phyloP scores from a whole-genome alignment of 2,797 vertebrate species.

The Champsocephalus gunnari region DNA sequence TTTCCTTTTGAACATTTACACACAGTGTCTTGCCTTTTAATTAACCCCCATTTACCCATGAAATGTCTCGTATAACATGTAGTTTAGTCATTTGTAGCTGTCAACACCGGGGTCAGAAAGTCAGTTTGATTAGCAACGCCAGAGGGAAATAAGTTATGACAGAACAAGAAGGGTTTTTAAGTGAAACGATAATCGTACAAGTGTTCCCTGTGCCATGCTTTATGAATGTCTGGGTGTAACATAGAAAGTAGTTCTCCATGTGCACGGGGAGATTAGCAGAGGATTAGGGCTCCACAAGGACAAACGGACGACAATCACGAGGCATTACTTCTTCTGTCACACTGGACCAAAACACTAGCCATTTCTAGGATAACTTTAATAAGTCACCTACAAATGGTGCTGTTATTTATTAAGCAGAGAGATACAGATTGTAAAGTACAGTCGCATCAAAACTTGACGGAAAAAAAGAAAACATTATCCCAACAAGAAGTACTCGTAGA shows the following conservation, averaged over 20 bases:
- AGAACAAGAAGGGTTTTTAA: not conserved
- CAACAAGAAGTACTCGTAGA: too few relatives aligned
- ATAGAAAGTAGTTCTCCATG: slow-evolving; percentile 69
- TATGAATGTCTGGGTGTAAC: slow-evolving; percentile 57
- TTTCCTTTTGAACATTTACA: not conserved
- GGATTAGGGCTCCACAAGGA: slow-evolving; percentile 81
- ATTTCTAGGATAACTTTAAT: not conserved
- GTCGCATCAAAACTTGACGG: too few relatives aligned
- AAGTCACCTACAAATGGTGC: not conserved
- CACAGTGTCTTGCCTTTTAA: accelerated
- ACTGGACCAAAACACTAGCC: not conserved
- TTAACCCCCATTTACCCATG: accelerated
- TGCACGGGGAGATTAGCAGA: slow-evolving; percentile 74
- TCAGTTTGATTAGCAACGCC: not conserved
- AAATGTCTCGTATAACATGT: not conserved
- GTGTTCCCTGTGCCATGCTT: not conserved
- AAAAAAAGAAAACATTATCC: too few relatives aligned
- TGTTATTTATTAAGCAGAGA: not conserved
- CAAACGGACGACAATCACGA: slow-evolving; percentile 59
- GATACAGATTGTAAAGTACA: too few relatives aligned
- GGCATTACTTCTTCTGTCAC: slow-evolving; percentile 29
- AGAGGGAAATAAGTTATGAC: not conserved
- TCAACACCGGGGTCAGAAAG: not conserved
- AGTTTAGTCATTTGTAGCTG: not conserved
- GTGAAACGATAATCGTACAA: not conserved